These are phyloP conservation scores for Plecotus auritus DNA, from an alignment of 2,113 vertebrate species.

Conservation along the genomic window DNA sequence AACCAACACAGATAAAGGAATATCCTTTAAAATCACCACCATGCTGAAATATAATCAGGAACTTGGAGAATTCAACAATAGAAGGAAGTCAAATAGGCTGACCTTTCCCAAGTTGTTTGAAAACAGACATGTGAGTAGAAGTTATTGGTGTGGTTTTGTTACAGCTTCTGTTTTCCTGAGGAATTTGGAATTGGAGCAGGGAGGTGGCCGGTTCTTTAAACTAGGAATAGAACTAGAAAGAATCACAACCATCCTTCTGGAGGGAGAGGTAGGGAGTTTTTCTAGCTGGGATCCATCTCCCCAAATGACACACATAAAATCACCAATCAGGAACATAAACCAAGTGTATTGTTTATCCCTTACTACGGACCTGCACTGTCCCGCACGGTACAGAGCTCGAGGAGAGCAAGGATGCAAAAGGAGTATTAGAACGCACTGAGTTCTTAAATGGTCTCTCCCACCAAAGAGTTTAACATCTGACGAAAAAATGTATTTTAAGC, in stretches of 20 bases:
- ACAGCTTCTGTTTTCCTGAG: constrained; percentile 57
- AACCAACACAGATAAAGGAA: constrained; percentile 56
- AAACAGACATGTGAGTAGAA: constrained; percentile 55
- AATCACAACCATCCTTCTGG: not conserved
- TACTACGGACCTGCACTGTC: not conserved
- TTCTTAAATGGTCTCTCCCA: not conserved
- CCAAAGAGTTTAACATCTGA: not conserved
- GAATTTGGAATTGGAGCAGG: constrained; percentile 46
- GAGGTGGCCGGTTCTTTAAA: constrained; percentile 36
- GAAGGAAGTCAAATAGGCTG: constrained; percentile 77
- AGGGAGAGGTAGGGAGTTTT: not conserved
- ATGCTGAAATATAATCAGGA: constrained; percentile 74
- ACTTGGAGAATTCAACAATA: constrained; percentile 77
- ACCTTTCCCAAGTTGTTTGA: constrained; percentile 75
- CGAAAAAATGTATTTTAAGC: not conserved
- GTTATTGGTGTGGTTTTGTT: constrained; percentile 47
- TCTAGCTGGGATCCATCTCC: not conserved
- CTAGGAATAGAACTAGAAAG: constrained; percentile 15
- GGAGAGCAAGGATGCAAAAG: not conserved
- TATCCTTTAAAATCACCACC: constrained; percentile 65
- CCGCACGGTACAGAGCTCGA: not conserved
- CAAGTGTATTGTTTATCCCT: not conserved
- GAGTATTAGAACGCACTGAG: not conserved
- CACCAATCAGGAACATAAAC: not conserved
- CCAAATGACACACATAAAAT: not conserved